Evolutionary conservation across 2,113 vertebrate species (phyloP).

Genomic region (Thunnus maccoyii): DNA sequence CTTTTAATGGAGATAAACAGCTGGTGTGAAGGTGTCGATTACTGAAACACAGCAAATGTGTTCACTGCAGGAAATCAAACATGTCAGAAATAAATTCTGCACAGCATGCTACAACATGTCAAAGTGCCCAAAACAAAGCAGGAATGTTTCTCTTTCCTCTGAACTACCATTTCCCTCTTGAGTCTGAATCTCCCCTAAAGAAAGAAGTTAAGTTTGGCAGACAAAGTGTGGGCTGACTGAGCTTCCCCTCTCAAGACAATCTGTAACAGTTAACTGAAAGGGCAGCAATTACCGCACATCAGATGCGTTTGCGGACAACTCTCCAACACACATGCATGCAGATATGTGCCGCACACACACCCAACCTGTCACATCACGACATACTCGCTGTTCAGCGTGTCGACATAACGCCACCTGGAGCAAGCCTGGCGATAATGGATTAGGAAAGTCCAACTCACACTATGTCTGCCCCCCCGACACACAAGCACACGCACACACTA

Average conservation of each 20-base stretch:
- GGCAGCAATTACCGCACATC: conserved; percentile 80
- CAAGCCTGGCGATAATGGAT: conserved; percentile 78
- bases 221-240: conserved; percentile 55
- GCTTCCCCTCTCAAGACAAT: conserved; percentile 61
- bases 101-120: conserved; percentile 27
- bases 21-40: conserved; percentile 54
- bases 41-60: conserved; percentile 46
- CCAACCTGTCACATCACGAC: conserved; percentile 77
- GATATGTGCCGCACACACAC: conserved; percentile 26
- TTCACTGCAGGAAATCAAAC: conserved; percentile 57
- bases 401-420: conserved; percentile 79
- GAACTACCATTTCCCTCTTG: conserved; percentile 15
- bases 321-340: conserved; percentile 36
- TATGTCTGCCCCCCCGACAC: conserved; percentile 42
- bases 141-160: conserved; percentile 37
- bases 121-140: conserved; percentile 34
- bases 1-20: conserved; percentile 35
- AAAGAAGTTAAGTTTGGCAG: conserved; percentile 46
- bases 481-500: conserved; percentile 33
- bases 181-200: conserved; percentile 26
- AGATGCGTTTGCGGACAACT: conserved; percentile 64
- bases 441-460: conserved; percentile 77
- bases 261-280: conserved; percentile 74
- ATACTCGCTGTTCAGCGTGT: conserved; percentile 62
- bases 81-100: conserved; percentile 46